Evolutionary conservation across 1,140 invertebrate genomes (phyloP), one percentile per base, ranked within the genome.

Genomic region (Heliconius melpomene): DNA sequence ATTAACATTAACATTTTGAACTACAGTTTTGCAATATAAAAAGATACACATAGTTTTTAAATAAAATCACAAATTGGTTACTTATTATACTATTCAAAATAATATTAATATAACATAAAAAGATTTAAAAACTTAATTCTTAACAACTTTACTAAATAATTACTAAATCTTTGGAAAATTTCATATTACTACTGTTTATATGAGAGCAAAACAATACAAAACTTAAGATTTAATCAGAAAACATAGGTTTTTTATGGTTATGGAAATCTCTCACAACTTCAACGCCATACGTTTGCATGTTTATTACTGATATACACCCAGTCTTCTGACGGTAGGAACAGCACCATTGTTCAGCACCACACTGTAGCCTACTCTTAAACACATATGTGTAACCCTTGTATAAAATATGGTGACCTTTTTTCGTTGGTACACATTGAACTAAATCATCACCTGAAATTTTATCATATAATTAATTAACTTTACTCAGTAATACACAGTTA

Each of bases 211-310:
- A 66, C 23, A 29, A 66, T 66, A 13, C 2, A 66, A 5, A 13
- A 66, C 23, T 26, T 26, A 20, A 26, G 57, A 29, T 29, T 66
- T n/a, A 92, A 79, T 94, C 93, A 18, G 86, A 86, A 84, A 94
- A 92, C 89, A 94, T 89, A n/a, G 91, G 91, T 81, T 94, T 94
- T 77, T 93, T 93, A 81, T 94, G 93, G 78, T 94, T 94, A 84
- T 94, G 93, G 78, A 93, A 93, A 72, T 93, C 93, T 82, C 93
- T 89, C 26, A 94, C 86, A 29, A 93, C 92, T 77, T 94, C 88
- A 11, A 94, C 92, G 26, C 92, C 93, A 76, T 87, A 88, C 1
- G 88, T 86, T 84, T 93, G 92, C 91, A 93, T 94, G 74, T 94
- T 94, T 74, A 94, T 94, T 26, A 90, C 83, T 11, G 91, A 93